Conservation (phyloP, 2,888 invertebrate genomes). For the Drosophila diplacantha region DNA sequence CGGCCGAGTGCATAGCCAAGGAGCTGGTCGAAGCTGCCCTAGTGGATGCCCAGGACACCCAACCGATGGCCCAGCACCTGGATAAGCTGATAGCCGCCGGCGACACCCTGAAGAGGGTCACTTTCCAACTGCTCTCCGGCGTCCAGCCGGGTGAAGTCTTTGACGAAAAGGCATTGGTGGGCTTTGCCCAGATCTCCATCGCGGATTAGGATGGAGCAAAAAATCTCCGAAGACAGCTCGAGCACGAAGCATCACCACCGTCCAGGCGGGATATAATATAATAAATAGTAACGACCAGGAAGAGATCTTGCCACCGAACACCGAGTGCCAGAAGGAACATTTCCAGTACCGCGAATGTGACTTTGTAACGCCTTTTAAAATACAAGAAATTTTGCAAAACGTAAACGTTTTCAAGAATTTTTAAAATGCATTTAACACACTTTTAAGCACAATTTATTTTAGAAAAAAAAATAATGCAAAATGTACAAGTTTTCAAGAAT, state of each 20-base stretch:
- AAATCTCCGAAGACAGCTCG: neutral
- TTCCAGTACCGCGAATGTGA: neutral
- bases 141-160: conserved; percentile 87
- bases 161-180: conserved; percentile 96
- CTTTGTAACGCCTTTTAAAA: neutral
- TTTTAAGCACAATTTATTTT: no score
- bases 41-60: conserved; percentile 93
- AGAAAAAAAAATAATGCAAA: no score
- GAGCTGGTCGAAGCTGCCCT: conserved; percentile 97
- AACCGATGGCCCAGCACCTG: conserved; percentile 93
- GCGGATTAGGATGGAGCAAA: conserved; percentile 83
- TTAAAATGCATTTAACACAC: no score
- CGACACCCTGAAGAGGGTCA: conserved; percentile 84
- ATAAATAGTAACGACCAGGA: no score
- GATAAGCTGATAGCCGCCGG: conserved; percentile 90
- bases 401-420: no score
- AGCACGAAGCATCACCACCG: neutral
- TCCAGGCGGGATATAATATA: no score
- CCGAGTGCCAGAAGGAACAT: neutral
- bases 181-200: conserved; percentile 98
- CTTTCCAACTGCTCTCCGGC: conserved; percentile 90
- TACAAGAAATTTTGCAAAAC: no score
- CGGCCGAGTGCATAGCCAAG: conserved; percentile 93
- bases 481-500: no score
- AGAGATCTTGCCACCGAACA: no score